Evolutionary conservation across 1,140 invertebrate genomes (phyloP).

Genomic region (Bombus superbus): DNA sequence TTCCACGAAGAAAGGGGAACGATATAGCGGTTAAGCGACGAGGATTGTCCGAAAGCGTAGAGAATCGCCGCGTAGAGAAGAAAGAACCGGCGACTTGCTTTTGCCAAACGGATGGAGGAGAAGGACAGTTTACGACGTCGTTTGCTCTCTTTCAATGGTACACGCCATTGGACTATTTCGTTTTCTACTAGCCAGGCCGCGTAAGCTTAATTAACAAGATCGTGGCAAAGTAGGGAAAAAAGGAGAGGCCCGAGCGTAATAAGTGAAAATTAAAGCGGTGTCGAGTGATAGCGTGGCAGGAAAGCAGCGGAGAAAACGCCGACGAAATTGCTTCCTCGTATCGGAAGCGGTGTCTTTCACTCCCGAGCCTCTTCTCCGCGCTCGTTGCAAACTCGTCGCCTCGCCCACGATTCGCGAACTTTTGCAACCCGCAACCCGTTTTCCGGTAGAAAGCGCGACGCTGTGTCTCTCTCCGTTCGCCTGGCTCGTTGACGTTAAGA

Average conservation of each 20-base stretch:
- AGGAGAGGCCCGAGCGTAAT: not conserved
- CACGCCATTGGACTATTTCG: not conserved
- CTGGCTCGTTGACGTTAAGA: no score
- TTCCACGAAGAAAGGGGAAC: not conserved
- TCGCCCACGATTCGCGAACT: slow-evolving; percentile 5
- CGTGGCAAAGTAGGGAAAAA: not conserved
- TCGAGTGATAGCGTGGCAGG: not conserved
- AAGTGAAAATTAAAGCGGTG: slow-evolving; percentile 22
- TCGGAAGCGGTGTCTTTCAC: slow-evolving; percentile 13
- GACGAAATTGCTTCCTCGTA: slow-evolving; percentile 9
- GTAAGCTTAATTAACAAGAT: not conserved
- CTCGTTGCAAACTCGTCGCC: no score
- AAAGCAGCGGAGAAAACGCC: not conserved
- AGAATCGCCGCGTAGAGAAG: not conserved
- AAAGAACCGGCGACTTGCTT: no score
- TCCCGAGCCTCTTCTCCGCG: not conserved
- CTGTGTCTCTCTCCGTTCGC: not conserved
- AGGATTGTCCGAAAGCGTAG: not conserved
- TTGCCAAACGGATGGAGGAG: no score
- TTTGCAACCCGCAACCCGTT: slow-evolving; percentile 16
- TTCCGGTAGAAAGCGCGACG: slow-evolving; percentile 6
- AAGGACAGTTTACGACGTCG: not conserved
- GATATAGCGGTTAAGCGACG: not conserved
- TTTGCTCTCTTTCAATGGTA: not conserved
- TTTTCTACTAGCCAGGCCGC: no score